Conservation (phyloP, 2,797 vertebrate species). For the Gymnoscopelus braueri region DNA sequence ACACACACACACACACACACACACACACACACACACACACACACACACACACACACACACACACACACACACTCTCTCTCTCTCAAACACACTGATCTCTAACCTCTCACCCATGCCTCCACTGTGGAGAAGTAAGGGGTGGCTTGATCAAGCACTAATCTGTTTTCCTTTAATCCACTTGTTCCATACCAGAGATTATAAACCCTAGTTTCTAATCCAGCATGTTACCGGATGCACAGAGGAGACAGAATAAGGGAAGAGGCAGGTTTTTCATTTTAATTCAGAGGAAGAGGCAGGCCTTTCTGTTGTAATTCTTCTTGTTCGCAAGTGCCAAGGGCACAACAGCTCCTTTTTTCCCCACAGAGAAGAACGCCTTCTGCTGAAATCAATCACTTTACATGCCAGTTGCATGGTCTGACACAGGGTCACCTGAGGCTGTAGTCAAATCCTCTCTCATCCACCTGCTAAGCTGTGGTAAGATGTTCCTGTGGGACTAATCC, state of each 20-base stretch:
- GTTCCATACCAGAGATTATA: conserved; percentile 48
- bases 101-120: conserved; percentile 10
- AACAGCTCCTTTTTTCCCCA: neutral
- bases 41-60: no score
- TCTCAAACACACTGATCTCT: no score
- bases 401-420: neutral
- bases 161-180: conserved; percentile 57
- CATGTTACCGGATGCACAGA: neutral
- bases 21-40: no score
- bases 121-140: conserved; percentile 5
- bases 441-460: conserved; percentile 43
- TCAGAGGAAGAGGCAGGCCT: neutral
- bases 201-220: conserved; percentile 28
- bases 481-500: conserved; percentile 43
- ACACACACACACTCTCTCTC: no score
- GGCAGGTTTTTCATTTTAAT: neutral
- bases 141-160: conserved; percentile 44
- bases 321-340: conserved; percentile 10
- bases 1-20: no score
- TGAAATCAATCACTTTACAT: neutral
- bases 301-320: conserved; percentile 12
- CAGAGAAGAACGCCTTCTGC: neutral
- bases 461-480: conserved; percentile 33
- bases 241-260: neutral
- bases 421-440: conserved; percentile 25